These are phyloP conservation scores for Berghia stephanieae DNA, from an alignment of 1,140 invertebrate species.

Conservation along the genomic window DNA sequence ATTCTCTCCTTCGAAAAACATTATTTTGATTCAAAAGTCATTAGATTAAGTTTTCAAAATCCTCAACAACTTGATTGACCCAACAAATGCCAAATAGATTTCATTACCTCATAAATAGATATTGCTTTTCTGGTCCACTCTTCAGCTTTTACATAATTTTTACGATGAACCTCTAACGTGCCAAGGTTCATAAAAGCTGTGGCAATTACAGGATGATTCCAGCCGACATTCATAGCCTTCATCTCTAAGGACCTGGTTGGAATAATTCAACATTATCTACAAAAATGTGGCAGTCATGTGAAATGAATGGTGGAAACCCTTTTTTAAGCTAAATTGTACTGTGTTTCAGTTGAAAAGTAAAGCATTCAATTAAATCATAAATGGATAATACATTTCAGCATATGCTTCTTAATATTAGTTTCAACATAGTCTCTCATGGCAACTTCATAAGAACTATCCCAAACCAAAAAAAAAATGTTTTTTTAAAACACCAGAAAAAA, in stretches of 20 bases:
- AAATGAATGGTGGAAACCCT: not conserved
- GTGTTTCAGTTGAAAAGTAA: not conserved
- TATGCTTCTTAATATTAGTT: not conserved
- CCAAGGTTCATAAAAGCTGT: slow-evolving; percentile 41
- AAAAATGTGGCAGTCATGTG: not conserved
- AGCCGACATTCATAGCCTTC: slow-evolving; percentile 41
- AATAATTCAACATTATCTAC: not conserved
- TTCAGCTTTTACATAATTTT: slow-evolving; percentile 24
- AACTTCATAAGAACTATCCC: not conserved
- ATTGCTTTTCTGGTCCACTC: slow-evolving; percentile 37
- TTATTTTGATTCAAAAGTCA: not conserved
- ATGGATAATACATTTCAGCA: not conserved
- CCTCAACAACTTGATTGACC: not conserved
- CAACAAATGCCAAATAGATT: not conserved
- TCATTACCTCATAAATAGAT: slow-evolving; percentile 36
- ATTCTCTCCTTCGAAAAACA: not conserved
- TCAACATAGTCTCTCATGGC: not conserved
- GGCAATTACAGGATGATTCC: slow-evolving; percentile 37
- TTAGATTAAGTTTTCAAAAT: not conserved
- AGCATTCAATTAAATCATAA: not conserved
- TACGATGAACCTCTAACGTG: slow-evolving; percentile 36
- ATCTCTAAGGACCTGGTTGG: slow-evolving; percentile 37
- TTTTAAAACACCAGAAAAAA: too few species aligned
- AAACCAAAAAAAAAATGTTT: not conserved
- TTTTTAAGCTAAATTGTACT: not conserved